phyloP scores from a whole-genome alignment of 2,888 invertebrate species.

The Stegana nigrithorax region DNA sequence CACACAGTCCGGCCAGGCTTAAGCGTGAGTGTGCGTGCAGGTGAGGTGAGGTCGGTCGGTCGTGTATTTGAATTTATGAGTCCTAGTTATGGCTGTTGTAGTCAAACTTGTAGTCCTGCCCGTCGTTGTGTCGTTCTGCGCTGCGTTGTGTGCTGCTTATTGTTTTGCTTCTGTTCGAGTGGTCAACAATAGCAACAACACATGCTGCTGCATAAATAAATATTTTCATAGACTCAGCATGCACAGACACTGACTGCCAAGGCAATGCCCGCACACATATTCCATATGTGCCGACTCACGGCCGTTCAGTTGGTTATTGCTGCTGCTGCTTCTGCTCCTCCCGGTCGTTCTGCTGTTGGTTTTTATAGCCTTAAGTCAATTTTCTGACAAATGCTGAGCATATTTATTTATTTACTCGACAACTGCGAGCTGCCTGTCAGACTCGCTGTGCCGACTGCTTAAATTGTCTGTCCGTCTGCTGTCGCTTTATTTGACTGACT shows the following conservation, averaged over 20 bases:
- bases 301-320: no score
- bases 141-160: constrained; percentile 32
- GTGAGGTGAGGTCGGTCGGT: no score
- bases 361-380: constrained; percentile 61
- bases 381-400: constrained; percentile 60
- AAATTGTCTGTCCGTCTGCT: neutral
- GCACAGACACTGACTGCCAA: neutral
- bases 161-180: constrained; percentile 44
- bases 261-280: no score
- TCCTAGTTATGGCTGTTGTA: constrained; percentile 21
- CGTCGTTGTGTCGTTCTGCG: no score
- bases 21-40: neutral
- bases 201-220: constrained; percentile 56
- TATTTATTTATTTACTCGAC: constrained; percentile 59
- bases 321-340: neutral
- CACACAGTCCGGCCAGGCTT: neutral
- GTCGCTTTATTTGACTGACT: neutral
- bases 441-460: no score
- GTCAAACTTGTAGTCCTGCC: no score
- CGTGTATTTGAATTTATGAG: constrained; percentile 49
- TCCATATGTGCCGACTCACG: no score
- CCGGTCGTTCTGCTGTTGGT: constrained; percentile 3
- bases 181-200: constrained; percentile 42
- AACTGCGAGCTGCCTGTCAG: neutral
- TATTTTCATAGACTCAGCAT: constrained; percentile 23